Conservation (phyloP, 1,140 invertebrate species). For the Leguminivora glycinivorella region DNA sequence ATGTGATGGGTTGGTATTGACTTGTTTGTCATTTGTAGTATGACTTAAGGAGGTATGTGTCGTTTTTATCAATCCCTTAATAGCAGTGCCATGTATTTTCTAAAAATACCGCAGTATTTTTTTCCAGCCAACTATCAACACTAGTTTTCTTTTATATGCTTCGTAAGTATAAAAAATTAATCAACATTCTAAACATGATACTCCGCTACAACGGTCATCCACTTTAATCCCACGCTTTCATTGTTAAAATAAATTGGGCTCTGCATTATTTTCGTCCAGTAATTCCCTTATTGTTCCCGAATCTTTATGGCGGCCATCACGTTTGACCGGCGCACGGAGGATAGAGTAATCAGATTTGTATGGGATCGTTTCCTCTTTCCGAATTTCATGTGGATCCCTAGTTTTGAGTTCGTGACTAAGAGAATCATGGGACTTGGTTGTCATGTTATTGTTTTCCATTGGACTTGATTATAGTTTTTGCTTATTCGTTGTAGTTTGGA, state of each 20-base stretch:
- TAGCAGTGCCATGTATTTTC: no score
- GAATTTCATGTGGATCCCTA: neutral
- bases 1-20: no score
- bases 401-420: neutral
- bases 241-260: constrained; percentile 34
- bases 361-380: neutral
- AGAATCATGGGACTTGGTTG: no score
- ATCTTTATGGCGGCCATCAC: constrained; percentile 19
- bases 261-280: constrained; percentile 38
- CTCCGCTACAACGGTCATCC: neutral
- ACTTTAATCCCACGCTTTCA: constrained; percentile 21
- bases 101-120: neutral
- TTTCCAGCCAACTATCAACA: neutral
- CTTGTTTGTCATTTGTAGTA: no score
- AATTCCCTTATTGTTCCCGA: constrained; percentile 41
- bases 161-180: neutral
- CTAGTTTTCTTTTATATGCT: neutral
- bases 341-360: constrained; percentile 1
- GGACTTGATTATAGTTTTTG: no score
- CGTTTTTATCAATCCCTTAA: no score
- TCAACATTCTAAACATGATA: constrained; percentile 3
- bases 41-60: no score
- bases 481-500: no score
- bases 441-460: no score
- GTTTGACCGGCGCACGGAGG: neutral